A percentile compares a stretch with the other conserved stretches of the same genome.
Evolutionary conservation across 2,113 vertebrate species (phyloP).

Genomic region (Chionomys nivalis): DNA sequence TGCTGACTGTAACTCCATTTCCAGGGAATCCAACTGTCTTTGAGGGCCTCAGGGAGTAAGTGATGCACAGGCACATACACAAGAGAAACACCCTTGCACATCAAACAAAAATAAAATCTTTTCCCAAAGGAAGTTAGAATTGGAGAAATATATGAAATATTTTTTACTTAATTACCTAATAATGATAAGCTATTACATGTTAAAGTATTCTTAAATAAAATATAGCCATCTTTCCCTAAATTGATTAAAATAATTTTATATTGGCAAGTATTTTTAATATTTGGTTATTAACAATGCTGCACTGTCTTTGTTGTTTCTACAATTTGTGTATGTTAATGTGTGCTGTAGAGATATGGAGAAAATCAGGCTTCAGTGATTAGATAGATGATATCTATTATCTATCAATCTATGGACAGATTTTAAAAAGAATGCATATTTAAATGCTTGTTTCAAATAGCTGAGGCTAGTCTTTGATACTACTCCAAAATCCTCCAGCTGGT

Average conservation of each 20-base stretch:
- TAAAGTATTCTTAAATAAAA: conserved; percentile 41
- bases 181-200: conserved; percentile 14
- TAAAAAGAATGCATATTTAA: neutral
- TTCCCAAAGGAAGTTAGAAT: neutral
- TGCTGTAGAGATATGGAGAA: neutral
- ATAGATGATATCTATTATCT: neutral
- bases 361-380: neutral
- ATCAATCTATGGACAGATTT: neutral
- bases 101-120: neutral
- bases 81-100: neutral
- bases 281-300: neutral
- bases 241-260: neutral
- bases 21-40: too few relatives aligned
- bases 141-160: conserved; percentile 14
- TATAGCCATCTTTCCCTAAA: neutral
- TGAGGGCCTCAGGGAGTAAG: neutral
- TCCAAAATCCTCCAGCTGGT: neutral
- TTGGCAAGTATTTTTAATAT: conserved; percentile 6
- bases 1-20: neutral
- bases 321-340: neutral
- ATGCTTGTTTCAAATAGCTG: conserved; percentile 37
- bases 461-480: conserved; percentile 19
- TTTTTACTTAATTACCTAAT: conserved; percentile 18
- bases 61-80: too few relatives aligned
- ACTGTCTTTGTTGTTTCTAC: conserved; percentile 17